Evolutionary conservation across 2,797 vertebrate species (phyloP), one percentile per base, ranked within the genome.

Genomic region (Miichthys miiuy): DNA sequence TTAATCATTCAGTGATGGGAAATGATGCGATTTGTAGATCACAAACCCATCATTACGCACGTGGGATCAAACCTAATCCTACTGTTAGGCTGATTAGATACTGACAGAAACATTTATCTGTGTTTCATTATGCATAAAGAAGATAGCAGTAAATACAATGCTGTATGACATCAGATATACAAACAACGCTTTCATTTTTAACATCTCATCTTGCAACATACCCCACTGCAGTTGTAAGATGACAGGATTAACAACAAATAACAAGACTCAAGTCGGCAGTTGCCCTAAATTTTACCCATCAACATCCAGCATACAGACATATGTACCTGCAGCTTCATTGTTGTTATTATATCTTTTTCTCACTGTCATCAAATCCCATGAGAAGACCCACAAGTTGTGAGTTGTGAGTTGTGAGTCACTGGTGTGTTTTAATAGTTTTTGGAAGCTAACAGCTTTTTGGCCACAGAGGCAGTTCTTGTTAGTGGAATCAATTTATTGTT

Each of bases 181-280:
- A 81, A 81, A 60, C 51, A 67, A 34, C 21, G 27, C 46, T 85
- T 84, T 77, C 27, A 82, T 83, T 72, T 72, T 69, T 74, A 75
- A 80, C 44, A 62, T 58, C 6, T 8, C 20, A 46, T 48, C 13
- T 52, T 27, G 51, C 63, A 38, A n/a, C 64, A 56, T 1, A 63
- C 16, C 52, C 42, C 21, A 2, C 75, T 42, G 80, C 66, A 72
- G 67, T 8, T 82, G 73, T 63, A 54, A 64, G 52, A 79, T 23
- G 68, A 60, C 52, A 72, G 17, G 61, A 73, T 74, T 67, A 41
- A 72, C 72, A 70, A 61, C 11, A n/a, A 73, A 57, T 6, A 65
- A 68, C 79, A 70, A 73, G 51, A 47, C 18, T 46, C 65, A 8
- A 56, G 61, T 58, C 20, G 18, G 72, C 60, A 57, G 47, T 5